Evolutionary conservation across 2,888 invertebrate genomes (phyloP), one percentile per base, ranked within the genome.

Genomic region (Apantesis nais): DNA sequence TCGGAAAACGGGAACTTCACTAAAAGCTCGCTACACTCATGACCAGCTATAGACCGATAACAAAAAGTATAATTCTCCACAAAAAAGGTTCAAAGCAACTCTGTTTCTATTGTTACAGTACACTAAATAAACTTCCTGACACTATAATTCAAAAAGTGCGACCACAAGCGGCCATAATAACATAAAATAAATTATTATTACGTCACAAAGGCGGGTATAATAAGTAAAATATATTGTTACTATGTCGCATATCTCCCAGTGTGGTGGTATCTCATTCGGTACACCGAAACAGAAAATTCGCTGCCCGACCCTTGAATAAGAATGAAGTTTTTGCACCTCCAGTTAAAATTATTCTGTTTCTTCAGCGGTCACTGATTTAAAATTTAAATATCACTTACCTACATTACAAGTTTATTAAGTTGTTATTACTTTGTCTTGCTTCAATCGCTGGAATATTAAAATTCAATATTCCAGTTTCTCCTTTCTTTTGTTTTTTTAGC

Each of bases 301-400:
- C 85, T 76, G 80, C 78, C 83, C 86, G 76, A 77, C 86, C 83
- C 82, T 81, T 89, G 91, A 91, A 91, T 90, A 86, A 85, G 83
- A 90, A 91, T 89, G 86, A 89, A 89, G 86, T 91, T 91, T 91
- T 91, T 90, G 85, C 85, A 84, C 83, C 83, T 83, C 77, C 80
- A 81, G 84, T 83, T 85, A 79, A 83, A 81, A 85, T 86, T 86
- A 85, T 87, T 85, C 86, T 79, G 81, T 85, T 86, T 82, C 81
- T 78, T 79, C 71, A 77, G 70, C 68, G 73, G 74, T 71, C 64
- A 74, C 77, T 77, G 76, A 70, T 80, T 83, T 79, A 82, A 78
- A 81, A 74, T 83, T 81, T 79, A 83, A 79, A 83, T 80, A 77
- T 77, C 76, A 78, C 79, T 78, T 76, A 79, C 77, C 75, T 72